Conservation (phyloP, 2,888 invertebrate species). For the Gerris lacustris region DNA sequence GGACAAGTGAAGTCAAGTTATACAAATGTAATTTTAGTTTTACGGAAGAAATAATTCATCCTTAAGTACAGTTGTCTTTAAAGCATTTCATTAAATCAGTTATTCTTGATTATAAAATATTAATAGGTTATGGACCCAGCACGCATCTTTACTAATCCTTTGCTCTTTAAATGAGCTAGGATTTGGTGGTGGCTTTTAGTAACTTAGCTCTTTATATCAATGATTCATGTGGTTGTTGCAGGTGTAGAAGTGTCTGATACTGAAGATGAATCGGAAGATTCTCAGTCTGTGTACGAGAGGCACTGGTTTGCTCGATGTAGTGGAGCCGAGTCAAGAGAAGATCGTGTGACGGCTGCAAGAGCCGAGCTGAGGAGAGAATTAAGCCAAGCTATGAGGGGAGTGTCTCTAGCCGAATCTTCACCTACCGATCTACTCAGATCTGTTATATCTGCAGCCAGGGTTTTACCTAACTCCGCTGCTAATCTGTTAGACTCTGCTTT, state of each 20-base stretch:
- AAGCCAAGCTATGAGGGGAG: constrained; percentile 37
- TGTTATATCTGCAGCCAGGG: constrained; percentile 35
- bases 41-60: too few relatives aligned
- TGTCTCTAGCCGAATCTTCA: constrained; percentile 22
- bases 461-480: constrained; percentile 32
- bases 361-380: constrained; percentile 40
- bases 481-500: constrained; percentile 27
- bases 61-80: too few relatives aligned
- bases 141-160: too few relatives aligned
- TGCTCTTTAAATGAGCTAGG: too few relatives aligned
- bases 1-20: too few relatives aligned
- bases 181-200: too few relatives aligned
- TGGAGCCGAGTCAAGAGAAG: constrained; percentile 18
- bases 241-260: constrained; percentile 40
- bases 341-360: constrained; percentile 21
- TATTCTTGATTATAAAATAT: too few relatives aligned
- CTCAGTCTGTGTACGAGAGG: constrained; percentile 35
- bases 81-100: too few relatives aligned
- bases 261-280: constrained; percentile 36
- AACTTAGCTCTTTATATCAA: too few relatives aligned
- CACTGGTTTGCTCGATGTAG: constrained; percentile 37
- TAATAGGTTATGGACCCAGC: too few relatives aligned
- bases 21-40: too few relatives aligned
- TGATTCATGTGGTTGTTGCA: constrained; percentile 23
- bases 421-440: constrained; percentile 31